Conservation (phyloP, 2,888 invertebrate genomes). For the Temnothorax ravouxi region DNA sequence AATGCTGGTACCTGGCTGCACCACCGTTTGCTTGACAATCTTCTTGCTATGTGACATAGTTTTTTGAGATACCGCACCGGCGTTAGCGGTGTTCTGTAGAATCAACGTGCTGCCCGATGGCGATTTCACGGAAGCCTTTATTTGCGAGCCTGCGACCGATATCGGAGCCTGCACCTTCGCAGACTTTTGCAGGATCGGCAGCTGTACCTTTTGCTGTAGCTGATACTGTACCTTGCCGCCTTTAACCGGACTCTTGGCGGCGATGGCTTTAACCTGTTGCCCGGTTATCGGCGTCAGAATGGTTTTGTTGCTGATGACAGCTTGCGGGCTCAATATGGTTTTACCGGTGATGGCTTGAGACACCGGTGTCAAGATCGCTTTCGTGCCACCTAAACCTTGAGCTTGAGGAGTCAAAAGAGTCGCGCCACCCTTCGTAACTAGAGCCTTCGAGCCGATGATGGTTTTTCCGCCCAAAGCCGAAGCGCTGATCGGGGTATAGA, state of each 20-base stretch:
- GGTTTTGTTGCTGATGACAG: constrained; percentile 79
- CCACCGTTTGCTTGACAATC: constrained; percentile 69
- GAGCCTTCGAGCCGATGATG: constrained; percentile 78
- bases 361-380: constrained; percentile 79
- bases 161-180: constrained; percentile 73
- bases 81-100: constrained; percentile 72
- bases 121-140: constrained; percentile 81
- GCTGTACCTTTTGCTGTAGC: constrained; percentile 79
- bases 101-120: constrained; percentile 81
- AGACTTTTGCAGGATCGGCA: constrained; percentile 84
- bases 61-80: constrained; percentile 62
- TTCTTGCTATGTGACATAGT: constrained; percentile 75
- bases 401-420: constrained; percentile 72
- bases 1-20: constrained; percentile 69
- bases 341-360: constrained; percentile 77
- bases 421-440: constrained; percentile 79
- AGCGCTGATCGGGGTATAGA: constrained; percentile 80
- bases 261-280: constrained; percentile 84
- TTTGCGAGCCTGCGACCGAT: constrained; percentile 84
- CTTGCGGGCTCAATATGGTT: constrained; percentile 77
- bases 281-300: constrained; percentile 85
- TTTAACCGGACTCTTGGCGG: constrained; percentile 80
- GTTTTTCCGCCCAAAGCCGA: constrained; percentile 78
- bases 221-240: constrained; percentile 80
- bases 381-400: constrained; percentile 76